Evolutionary conservation across 2,888 invertebrate species (phyloP).

Genomic region (Nemapogon koenigi): DNA sequence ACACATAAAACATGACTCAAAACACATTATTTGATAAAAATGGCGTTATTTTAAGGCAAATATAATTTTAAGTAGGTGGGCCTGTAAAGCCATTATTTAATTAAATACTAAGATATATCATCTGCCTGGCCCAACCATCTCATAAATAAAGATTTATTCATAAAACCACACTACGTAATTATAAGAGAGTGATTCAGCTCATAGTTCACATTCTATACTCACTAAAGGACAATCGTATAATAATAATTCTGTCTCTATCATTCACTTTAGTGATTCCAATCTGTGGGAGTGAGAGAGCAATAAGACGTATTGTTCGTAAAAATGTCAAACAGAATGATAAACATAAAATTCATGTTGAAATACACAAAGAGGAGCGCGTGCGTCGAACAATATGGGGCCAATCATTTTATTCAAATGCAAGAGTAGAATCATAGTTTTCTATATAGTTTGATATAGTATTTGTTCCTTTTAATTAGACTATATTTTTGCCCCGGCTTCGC

Average conservation of each 20-base stretch:
- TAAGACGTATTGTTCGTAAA: slow-evolving; percentile 48
- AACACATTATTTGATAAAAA: too few relatives aligned
- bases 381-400: slow-evolving; percentile 34
- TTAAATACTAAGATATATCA: background rate
- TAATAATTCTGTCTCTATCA: slow-evolving; percentile 36
- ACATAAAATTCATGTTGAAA: slow-evolving; percentile 58
- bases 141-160: slow-evolving; percentile 26
- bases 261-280: slow-evolving; percentile 20
- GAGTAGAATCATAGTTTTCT: too few relatives aligned
- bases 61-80: background rate
- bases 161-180: slow-evolving; percentile 33
- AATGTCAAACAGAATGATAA: slow-evolving; percentile 63
- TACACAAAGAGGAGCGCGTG: slow-evolving; percentile 34
- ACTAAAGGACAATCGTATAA: slow-evolving; percentile 36
- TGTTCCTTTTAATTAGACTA: too few relatives aligned
- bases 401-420: slow-evolving; percentile 46
- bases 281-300: slow-evolving; percentile 29
- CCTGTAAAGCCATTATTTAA: background rate
- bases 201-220: slow-evolving; percentile 31
- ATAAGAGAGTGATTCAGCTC: slow-evolving; percentile 51
- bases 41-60: too few relatives aligned
- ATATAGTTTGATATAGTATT: too few relatives aligned
- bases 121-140: slow-evolving; percentile 1
- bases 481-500: too few relatives aligned
- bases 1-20: too few relatives aligned